These are phyloP conservation scores for Drosophila colorata DNA, from an alignment of 2,888 invertebrate species.

Conservation along the genomic window DNA sequence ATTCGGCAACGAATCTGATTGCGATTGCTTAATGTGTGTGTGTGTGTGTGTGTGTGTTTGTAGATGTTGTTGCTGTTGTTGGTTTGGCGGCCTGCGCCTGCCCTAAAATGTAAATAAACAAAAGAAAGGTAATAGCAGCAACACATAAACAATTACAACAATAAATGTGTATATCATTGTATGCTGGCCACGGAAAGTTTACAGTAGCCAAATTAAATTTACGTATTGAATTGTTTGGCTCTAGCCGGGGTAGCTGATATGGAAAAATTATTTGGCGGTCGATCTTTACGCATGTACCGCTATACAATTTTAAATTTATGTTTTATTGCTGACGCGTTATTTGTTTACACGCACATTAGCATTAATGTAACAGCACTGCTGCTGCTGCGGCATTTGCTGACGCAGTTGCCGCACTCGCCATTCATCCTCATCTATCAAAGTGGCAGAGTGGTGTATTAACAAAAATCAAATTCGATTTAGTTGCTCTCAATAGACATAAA, in stretches of 20 bases:
- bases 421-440: constrained; percentile 58
- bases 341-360: constrained; percentile 78
- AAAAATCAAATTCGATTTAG: constrained; percentile 39
- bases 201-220: constrained; percentile 63
- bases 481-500: constrained; percentile 35
- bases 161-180: constrained; percentile 70
- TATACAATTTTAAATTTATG: constrained; percentile 70
- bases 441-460: constrained; percentile 43
- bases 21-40: constrained; percentile 62
- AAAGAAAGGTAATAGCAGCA: constrained; percentile 51
- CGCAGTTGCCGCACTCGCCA: constrained; percentile 54
- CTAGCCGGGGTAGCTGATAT: constrained; percentile 20
- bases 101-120: constrained; percentile 79
- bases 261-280: constrained; percentile 71
- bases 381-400: constrained; percentile 44
- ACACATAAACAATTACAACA: constrained; percentile 73
- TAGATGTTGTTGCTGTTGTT: constrained; percentile 36
- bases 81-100: constrained; percentile 59
- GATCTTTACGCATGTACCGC: constrained; percentile 73
- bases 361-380: constrained; percentile 66
- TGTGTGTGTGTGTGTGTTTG: constrained; percentile 16
- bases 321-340: constrained; percentile 78
- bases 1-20: constrained; percentile 62
- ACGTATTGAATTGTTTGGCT: constrained; percentile 37
- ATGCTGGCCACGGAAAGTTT: constrained; percentile 63